Percentiles rank a stretch among this genome's conserved stretches.
Conservation (phyloP, 2,797 vertebrate genomes). For the Acrocephalus scirpaceus region DNA sequence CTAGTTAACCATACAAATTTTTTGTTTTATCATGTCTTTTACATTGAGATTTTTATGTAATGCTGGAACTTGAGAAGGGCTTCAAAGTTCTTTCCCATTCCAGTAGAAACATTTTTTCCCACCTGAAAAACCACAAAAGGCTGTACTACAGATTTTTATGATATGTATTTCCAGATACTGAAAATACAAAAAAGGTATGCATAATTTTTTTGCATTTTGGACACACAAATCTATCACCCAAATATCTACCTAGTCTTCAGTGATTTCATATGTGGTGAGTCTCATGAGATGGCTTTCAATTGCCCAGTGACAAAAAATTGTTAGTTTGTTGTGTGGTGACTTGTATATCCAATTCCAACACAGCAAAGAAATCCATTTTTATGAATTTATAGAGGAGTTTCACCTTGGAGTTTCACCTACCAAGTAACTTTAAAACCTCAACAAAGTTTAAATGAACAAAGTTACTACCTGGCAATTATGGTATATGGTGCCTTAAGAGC, state of each 20-base stretch:
- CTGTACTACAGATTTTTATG: neutral
- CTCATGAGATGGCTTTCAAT: neutral
- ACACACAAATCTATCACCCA: neutral
- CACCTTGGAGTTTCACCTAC: neutral
- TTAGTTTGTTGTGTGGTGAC: neutral
- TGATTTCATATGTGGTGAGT: neutral
- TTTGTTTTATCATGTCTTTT: neutral
- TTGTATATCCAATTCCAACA: neutral
- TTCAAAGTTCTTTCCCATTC: neutral
- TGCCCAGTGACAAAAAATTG: neutral
- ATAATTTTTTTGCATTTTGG: neutral
- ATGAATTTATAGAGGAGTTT: neutral
- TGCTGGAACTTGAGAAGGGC: neutral
- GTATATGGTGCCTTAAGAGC: neutral
- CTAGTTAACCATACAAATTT: neutral
- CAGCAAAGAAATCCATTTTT: neutral
- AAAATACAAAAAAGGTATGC: neutral
- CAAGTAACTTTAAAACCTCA: neutral
- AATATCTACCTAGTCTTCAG: neutral
- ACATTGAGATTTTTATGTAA: neutral
- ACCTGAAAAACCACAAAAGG: neutral
- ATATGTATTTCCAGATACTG: neutral
- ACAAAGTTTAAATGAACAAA: neutral
- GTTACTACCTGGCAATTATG: neutral
- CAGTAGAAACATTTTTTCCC: neutral